Percentiles rank a stretch among this genome's conserved stretches.
Evolutionary conservation across 1,140 invertebrate genomes (phyloP).

Genomic region (Drosophila nasuta): DNA sequence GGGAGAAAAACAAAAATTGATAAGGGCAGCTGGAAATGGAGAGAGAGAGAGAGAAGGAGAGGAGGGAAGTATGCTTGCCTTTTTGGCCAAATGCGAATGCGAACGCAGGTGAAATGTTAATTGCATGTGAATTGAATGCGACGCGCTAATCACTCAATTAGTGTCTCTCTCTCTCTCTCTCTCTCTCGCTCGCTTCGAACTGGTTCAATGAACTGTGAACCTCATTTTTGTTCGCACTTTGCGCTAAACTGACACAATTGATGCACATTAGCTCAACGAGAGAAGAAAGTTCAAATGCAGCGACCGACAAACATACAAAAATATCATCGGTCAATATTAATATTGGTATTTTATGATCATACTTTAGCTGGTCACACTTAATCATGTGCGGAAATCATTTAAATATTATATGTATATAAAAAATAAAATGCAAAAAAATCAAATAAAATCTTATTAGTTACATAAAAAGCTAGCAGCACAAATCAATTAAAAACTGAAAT

Average conservation of each 20-base stretch:
- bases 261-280: not conserved
- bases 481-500: too few species aligned
- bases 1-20: too few species aligned
- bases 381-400: too few species aligned
- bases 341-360: too few species aligned
- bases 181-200: slow-evolving; percentile 12
- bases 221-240: not conserved
- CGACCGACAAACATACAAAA: too few species aligned
- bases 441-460: too few species aligned
- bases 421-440: too few species aligned
- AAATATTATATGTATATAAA: too few species aligned
- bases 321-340: too few species aligned
- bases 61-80: not conserved
- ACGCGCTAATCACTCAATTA: slow-evolving; percentile 36
- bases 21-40: not conserved
- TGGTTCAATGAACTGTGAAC: slow-evolving; percentile 43
- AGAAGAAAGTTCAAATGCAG: too few species aligned
- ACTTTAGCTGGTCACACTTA: too few species aligned
- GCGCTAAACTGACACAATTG: slow-evolving; percentile 7
- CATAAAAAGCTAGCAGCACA: too few species aligned
- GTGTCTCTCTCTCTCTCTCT: slow-evolving; percentile 7
- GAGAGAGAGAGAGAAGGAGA: not conserved
- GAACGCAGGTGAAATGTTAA: slow-evolving; percentile 51
- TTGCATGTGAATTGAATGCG: slow-evolving; percentile 49
- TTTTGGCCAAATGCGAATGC: slow-evolving; percentile 17